Evolutionary conservation across 1,140 invertebrate genomes (phyloP), one percentile per base, ranked within the genome.

Genomic region (Penaeus japonicus): DNA sequence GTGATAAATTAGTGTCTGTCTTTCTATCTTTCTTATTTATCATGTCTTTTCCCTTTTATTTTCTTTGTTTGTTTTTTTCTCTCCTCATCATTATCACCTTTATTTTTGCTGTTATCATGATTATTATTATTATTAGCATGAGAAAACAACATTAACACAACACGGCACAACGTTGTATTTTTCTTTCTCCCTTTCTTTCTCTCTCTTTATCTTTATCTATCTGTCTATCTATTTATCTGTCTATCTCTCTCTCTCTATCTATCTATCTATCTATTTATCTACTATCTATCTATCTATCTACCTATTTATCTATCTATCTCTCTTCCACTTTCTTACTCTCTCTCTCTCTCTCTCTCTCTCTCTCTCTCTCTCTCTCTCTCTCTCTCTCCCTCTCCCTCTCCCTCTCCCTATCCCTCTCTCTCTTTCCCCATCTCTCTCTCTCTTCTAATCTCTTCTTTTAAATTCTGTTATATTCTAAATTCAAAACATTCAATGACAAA

Each of bases 341-440:
- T 80, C 47, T 17, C 35, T 24, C 78, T 55, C 24, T 17, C 65
- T 30, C 65, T 30, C 65, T 30, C 65, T 12, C 22, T 15, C 65
- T 12, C 30, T 2, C 15, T 20, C 78, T 35, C 78, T 35, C 39
- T 53, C 78, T 80, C 78, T 53, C 39, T 53, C 78, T 80, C 78
- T 80, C 78, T 80, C 39, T 53, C 78, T 80, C 78, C n/a, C 78
- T 53, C 39, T 80, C 78, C 53, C 78, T 80, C 39, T 53, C 78
- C 53, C 78, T 53, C 78, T 53, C 78, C 53, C 78, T 54, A 2
- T 80, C 39, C 27, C 78, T 80, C 78, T 55, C 78, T 55, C 78
- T 80, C 78, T 80, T 39, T 80, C 78, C 27, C 78, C 54, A 39
- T 55, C 78, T 55, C 78, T 80, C 78, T 80, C 78, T 80, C 78